These are phyloP conservation scores for Pontoporia blainvillei DNA, from an alignment of 2,113 vertebrate genomes.

Conservation along the genomic window DNA sequence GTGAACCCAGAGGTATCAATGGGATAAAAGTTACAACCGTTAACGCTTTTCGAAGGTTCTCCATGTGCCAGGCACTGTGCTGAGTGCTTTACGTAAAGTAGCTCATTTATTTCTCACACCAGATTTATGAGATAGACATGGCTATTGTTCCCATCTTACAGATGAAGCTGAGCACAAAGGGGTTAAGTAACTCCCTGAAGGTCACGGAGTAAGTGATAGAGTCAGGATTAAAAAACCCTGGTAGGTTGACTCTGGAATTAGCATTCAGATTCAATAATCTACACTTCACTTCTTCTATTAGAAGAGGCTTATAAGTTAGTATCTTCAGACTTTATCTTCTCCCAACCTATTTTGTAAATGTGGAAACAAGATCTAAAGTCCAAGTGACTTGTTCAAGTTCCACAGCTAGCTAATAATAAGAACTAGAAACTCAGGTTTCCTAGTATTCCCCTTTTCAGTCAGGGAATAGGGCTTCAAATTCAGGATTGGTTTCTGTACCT, in stretches of 20 bases:
- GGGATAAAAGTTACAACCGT: not conserved
- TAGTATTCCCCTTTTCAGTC: not conserved
- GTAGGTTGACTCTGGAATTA: not conserved
- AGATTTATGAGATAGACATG: not conserved
- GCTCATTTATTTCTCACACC: not conserved
- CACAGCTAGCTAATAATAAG: not conserved
- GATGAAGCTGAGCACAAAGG: not conserved
- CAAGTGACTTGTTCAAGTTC: not conserved
- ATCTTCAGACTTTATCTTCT: not conserved
- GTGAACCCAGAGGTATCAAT: not conserved
- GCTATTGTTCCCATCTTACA: not conserved
- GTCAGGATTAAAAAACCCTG: not conserved
- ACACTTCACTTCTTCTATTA: not conserved
- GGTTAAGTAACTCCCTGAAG: not conserved
- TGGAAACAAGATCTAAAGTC: not conserved
- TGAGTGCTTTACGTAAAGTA: not conserved
- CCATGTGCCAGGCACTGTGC: not conserved
- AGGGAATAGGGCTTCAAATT: not conserved
- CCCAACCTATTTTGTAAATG: not conserved
- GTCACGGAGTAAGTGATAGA: not conserved
- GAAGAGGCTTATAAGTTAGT: not conserved
- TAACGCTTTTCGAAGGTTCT: not conserved
- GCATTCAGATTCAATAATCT: not conserved
- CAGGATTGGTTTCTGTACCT: not conserved
- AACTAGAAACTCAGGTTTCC: not conserved